These are phyloP conservation scores for Patiria miniata DNA, from an alignment of 35 echinoderm and acorn worm genomes.

Conservation along the genomic window DNA sequence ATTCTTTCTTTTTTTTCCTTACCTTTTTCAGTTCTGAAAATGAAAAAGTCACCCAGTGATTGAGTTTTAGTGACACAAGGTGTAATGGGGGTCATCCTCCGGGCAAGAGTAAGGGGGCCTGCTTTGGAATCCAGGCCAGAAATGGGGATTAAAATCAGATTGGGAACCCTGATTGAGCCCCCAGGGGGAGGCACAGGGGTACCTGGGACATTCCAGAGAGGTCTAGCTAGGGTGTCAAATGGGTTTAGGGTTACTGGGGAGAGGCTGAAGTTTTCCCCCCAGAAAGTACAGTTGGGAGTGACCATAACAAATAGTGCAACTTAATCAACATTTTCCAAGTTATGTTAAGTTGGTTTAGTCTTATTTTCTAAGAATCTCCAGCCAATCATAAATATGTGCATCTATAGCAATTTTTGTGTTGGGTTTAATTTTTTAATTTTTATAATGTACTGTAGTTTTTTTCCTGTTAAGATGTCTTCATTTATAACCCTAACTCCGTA, in stretches of 20 bases:
- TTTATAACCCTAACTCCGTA: no score
- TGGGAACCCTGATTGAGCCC: background rate
- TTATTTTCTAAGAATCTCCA: no score
- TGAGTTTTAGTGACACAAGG: background rate
- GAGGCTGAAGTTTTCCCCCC: background rate
- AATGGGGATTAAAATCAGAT: slow-evolving; percentile 19
- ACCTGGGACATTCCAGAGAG: slow-evolving; percentile 26
- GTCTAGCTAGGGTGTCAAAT: background rate
- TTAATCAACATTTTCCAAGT: no score
- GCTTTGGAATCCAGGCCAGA: slow-evolving; percentile 13
- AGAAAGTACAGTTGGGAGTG: background rate
- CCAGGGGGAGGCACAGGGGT: background rate
- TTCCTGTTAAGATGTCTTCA: no score
- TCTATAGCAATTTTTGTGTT: no score
- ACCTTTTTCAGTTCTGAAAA: no score
- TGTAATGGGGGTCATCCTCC: slow-evolving; percentile 15
- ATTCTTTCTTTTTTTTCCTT: no score
- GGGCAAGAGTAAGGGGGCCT: background rate
- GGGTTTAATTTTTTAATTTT: no score
- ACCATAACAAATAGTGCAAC: no score
- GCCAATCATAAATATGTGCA: no score
- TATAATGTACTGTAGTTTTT: no score
- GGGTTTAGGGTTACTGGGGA: background rate
- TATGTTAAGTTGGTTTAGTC: no score
- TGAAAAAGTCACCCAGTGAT: background rate